phyloP scores from a whole-genome alignment of 2,888 invertebrate species.

The Idaea biselata region DNA sequence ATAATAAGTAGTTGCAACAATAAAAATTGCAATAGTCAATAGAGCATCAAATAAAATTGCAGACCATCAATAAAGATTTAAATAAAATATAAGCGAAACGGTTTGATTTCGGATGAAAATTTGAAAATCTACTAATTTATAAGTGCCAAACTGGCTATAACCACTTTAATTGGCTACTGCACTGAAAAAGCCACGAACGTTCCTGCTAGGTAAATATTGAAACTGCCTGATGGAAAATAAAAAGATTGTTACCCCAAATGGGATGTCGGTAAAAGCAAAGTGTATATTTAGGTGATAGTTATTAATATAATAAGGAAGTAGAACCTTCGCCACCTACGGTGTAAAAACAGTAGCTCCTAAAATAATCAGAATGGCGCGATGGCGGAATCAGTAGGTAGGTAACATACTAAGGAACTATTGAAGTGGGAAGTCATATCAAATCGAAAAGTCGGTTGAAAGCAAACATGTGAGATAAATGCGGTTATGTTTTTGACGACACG shows the following conservation, averaged over 20 bases:
- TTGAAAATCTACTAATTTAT: background rate
- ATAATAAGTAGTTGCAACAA: background rate
- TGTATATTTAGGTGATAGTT: constrained; percentile 28
- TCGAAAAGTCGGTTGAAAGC: too few species aligned
- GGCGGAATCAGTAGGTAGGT: too few species aligned
- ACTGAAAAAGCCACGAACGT: constrained; percentile 34
- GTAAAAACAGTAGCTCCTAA: background rate
- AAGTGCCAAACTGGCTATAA: constrained; percentile 4
- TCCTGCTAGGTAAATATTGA: constrained; percentile 46
- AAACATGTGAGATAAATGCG: too few species aligned
- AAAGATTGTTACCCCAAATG: constrained; percentile 26
- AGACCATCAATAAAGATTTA: background rate
- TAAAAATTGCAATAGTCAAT: background rate
- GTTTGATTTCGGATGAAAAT: background rate
- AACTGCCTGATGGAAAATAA: constrained; percentile 49
- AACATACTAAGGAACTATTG: too few species aligned
- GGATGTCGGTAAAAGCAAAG: constrained; percentile 32
- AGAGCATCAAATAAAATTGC: too few species aligned
- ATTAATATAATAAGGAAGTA: constrained; percentile 14
- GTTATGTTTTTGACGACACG: too few species aligned
- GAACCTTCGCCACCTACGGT: too few species aligned
- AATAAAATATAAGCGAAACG: background rate
- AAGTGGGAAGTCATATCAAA: too few species aligned
- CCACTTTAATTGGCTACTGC: constrained; percentile 27
- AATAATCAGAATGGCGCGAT: background rate